phyloP scores from a whole-genome alignment of 2,113 vertebrate species.

The Thermophis baileyi region DNA sequence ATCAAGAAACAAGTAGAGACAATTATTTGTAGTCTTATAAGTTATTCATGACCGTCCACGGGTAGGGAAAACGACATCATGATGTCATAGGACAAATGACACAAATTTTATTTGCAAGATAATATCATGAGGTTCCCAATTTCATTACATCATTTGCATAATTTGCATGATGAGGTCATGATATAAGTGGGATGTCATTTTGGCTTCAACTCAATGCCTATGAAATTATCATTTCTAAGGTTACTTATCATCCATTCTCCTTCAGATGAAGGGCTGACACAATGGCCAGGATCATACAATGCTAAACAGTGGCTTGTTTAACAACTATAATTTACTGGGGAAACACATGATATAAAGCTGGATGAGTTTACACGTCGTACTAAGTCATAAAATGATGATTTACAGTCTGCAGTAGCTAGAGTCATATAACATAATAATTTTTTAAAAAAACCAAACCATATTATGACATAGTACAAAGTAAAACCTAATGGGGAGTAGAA shows the following conservation, averaged over 20 bases:
- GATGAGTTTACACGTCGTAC: not conserved
- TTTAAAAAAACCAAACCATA: not conserved
- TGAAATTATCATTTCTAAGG: not conserved
- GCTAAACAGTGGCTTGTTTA: not conserved
- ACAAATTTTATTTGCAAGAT: not conserved
- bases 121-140: not conserved
- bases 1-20: not conserved
- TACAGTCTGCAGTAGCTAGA: not conserved
- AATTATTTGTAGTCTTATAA: not conserved
- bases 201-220: not conserved
- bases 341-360: not conserved
- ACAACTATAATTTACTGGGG: not conserved
- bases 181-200: not conserved
- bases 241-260: not conserved
- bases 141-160: not conserved
- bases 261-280: not conserved
- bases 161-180: not conserved
- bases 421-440: not conserved
- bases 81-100: not conserved
- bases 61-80: not conserved
- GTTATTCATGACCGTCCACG: not conserved
- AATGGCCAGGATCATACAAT: not conserved
- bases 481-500: not conserved
- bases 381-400: not conserved
- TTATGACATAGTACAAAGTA: not conserved